Base-by-base conservation (phyloP, 2,797 vertebrate species). In the Scolopax rusticola region DNA sequence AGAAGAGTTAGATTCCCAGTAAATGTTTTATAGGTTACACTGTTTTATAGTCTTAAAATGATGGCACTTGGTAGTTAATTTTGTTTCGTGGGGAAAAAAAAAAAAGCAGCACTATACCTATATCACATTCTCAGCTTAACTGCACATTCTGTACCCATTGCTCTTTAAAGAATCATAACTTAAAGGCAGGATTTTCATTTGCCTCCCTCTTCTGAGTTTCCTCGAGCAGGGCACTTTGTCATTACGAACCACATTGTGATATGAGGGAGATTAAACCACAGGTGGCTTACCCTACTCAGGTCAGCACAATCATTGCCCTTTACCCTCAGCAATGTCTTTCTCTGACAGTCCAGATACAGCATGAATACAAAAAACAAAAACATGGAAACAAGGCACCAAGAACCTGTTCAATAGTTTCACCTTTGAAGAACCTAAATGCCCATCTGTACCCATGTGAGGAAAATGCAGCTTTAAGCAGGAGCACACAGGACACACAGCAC, bases 11-110 rank as follows among this genome's bases (percentile, higher is more conserved):
- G 74, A 83, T 63, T 86, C 91, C 48, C 77, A 81, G 82, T 95
- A 95, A 96, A 94, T 94, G 81, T 91, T 95, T 97, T 96, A 96
- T 96, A 71, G 91, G 94, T 89, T 92, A 86, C 91, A 87, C 76
- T 92, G 95, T 48, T 95, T 97, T 96, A 90, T 48, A 81, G 95
- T 50, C 90, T 90, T 88, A 87, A 94, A 94, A 92, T 86, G 76
- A 92, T 89, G 70, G 86, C 45, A 65, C 67, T 92, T 56, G 70
- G 84, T 90, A 94, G 94, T 96, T 95, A 96, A 91, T 93, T 95
- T 90, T 87, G 56, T 69, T 94, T 93, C 87, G 73, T 18, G 9
- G 7, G 11, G 36, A 63, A 80, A 53, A 53, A 50, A 50, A 80
- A 67, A 70, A 36, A 68, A 8, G 40, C 43, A 81, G 47, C 27